Evolutionary conservation across 2,888 invertebrate species (phyloP).

Genomic region (Polyploca ridens): DNA sequence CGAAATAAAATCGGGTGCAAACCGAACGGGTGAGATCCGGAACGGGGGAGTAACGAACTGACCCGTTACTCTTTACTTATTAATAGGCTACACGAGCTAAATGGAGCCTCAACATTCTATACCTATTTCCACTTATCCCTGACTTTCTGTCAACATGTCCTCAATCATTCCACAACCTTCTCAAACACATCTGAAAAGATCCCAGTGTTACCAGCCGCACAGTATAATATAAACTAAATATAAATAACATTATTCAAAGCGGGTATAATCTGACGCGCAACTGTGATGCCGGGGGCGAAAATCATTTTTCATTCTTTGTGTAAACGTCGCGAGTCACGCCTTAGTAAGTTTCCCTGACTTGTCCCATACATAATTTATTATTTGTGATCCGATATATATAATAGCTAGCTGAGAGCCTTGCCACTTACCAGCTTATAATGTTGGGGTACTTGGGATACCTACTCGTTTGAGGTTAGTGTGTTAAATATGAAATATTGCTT

Average conservation of each 20-base stretch:
- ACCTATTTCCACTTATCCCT: not conserved
- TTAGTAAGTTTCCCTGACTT: slow-evolving; percentile 37
- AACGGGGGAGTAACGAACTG: no score
- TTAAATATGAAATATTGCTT: not conserved
- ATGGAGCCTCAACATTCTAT: no score
- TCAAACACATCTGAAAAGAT: not conserved
- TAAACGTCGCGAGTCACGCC: slow-evolving; percentile 54
- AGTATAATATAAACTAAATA: slow-evolving; percentile 7
- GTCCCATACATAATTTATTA: slow-evolving; percentile 58
- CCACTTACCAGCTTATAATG: slow-evolving; percentile 20
- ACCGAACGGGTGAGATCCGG: no score
- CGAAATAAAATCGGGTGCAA: no score
- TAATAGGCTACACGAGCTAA: no score
- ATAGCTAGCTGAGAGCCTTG: slow-evolving; percentile 23
- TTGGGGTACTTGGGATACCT: not conserved
- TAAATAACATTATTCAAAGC: slow-evolving; percentile 32
- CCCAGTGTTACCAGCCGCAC: not conserved
- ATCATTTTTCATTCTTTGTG: slow-evolving; percentile 71
- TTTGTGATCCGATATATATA: slow-evolving; percentile 35
- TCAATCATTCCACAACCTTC: not conserved
- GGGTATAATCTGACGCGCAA: slow-evolving; percentile 28
- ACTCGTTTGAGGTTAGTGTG: not conserved
- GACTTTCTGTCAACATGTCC: not conserved
- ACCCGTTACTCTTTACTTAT: no score
- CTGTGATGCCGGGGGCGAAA: slow-evolving; percentile 29